Percentiles rank a stretch among this genome's conserved stretches.
phyloP scores from a whole-genome alignment of 2,113 vertebrate genomes.

The Rattus rattus region DNA sequence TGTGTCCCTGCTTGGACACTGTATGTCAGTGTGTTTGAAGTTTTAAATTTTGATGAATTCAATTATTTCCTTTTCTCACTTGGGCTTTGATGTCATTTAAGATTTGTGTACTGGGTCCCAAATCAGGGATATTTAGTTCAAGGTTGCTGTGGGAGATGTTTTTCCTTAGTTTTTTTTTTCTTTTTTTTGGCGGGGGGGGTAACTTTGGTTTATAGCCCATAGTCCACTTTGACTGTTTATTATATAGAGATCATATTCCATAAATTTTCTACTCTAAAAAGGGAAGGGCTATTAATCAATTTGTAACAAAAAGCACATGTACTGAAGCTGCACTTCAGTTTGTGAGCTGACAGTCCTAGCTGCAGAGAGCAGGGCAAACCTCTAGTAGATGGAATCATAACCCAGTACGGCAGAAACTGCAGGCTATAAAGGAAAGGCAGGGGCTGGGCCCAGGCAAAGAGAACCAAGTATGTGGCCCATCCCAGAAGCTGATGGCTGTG shows the following conservation, averaged over 20 bases:
- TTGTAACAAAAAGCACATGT: background rate
- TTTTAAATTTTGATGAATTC: conserved; percentile 32
- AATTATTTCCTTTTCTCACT: background rate
- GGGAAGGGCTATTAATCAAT: background rate
- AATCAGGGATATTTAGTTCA: background rate
- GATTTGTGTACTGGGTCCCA: background rate
- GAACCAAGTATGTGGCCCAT: background rate
- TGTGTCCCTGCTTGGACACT: background rate
- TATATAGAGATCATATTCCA: background rate
- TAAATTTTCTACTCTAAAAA: background rate
- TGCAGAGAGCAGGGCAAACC: fast-evolving
- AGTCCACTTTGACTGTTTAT: background rate
- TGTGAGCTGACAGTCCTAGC: background rate
- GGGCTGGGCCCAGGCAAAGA: background rate
- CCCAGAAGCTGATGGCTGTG: too few relatives aligned
- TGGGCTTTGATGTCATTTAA: background rate
- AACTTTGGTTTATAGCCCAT: background rate
- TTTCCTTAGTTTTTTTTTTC: background rate
- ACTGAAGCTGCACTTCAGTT: background rate
- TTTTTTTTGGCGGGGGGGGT: too few relatives aligned
- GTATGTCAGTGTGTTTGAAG: background rate
- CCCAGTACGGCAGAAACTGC: background rate
- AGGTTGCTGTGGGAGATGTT: background rate
- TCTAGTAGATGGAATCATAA: background rate
- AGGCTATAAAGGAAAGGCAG: background rate